phyloP scores from a whole-genome alignment of 2,113 vertebrate species.

The Osmerus eperlanus region DNA sequence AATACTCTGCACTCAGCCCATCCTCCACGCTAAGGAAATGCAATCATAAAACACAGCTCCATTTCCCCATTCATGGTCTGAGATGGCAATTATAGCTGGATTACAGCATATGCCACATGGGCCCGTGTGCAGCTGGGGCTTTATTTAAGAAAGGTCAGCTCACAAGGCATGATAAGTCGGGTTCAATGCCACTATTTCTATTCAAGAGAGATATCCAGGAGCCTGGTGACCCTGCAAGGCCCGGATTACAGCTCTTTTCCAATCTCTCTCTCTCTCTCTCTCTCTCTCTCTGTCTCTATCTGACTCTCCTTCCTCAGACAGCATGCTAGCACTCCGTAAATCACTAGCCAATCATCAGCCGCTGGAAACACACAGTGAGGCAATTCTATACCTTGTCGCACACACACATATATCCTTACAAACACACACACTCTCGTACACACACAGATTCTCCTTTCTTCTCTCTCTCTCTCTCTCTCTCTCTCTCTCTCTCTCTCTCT shows the following conservation, averaged over 20 bases:
- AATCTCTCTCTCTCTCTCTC: background rate
- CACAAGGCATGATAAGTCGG: conserved; percentile 32
- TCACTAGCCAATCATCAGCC: conserved; percentile 4
- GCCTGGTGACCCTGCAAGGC: conserved; percentile 13
- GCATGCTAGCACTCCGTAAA: background rate
- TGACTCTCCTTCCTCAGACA: background rate
- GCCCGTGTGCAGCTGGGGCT: conserved; percentile 50
- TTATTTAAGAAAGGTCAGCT: conserved; percentile 47
- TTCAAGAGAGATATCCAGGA: conserved; percentile 47
- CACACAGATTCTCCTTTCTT: background rate
- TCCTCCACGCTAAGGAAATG: conserved; percentile 7
- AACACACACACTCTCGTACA: background rate
- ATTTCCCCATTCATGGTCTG: conserved; percentile 39
- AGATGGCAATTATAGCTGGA: conserved; percentile 47
- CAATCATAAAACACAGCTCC: conserved; percentile 36
- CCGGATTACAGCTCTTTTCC: conserved; percentile 46
- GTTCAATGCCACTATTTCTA: conserved; percentile 46
- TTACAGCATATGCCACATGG: conserved; percentile 50
- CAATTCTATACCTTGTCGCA: conserved; percentile 27
- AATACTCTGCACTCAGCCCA: background rate
- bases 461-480: too few species aligned
- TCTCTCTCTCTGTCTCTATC: conserved; percentile 25
- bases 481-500: too few species aligned
- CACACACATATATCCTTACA: background rate
- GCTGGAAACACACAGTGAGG: background rate